phyloP scores from a whole-genome alignment of 1,140 invertebrate species.

The Drosophila kohkoa region DNA sequence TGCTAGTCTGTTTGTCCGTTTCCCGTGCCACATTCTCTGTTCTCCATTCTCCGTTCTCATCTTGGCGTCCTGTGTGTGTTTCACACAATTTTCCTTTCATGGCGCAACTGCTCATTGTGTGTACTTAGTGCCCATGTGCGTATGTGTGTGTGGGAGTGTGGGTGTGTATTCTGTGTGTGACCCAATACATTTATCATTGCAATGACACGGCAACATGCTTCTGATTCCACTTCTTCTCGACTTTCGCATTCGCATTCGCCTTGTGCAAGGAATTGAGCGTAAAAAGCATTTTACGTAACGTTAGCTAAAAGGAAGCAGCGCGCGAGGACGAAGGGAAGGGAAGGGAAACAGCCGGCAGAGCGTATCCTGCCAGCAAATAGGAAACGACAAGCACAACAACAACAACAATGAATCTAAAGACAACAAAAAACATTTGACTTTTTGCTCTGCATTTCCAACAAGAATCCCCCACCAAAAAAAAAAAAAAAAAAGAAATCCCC shows the following conservation, averaged over 20 bases:
- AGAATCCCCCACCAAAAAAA: background rate
- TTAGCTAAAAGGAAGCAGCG: constrained; percentile 38
- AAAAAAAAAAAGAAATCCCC: background rate
- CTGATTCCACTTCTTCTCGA: constrained; percentile 32
- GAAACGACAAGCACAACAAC: constrained; percentile 44
- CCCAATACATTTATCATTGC: constrained; percentile 78
- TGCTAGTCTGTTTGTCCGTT: constrained; percentile 18
- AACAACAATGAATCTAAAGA: constrained; percentile 17
- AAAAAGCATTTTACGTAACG: constrained; percentile 57
- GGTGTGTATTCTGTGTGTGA: constrained; percentile 31
- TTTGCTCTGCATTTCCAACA: constrained; percentile 37
- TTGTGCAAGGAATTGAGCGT: constrained; percentile 42
- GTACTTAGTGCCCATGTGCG: constrained; percentile 32
- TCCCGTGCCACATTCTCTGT: background rate
- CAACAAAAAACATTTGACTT: constrained; percentile 35
- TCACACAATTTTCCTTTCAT: constrained; percentile 74
- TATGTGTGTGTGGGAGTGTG: constrained; percentile 23
- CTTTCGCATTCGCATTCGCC: constrained; percentile 9
- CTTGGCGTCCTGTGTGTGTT: constrained; percentile 36
- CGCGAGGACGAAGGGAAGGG: background rate
- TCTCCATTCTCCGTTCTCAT: background rate
- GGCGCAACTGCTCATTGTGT: constrained; percentile 46
- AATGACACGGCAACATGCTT: constrained; percentile 69
- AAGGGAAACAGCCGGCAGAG: constrained; percentile 15
- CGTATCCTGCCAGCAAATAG: constrained; percentile 54